Percentiles rank a stretch among this genome's conserved stretches.
Conservation (phyloP, 2,888 invertebrate genomes). For the Ectropis crepuscularia region DNA sequence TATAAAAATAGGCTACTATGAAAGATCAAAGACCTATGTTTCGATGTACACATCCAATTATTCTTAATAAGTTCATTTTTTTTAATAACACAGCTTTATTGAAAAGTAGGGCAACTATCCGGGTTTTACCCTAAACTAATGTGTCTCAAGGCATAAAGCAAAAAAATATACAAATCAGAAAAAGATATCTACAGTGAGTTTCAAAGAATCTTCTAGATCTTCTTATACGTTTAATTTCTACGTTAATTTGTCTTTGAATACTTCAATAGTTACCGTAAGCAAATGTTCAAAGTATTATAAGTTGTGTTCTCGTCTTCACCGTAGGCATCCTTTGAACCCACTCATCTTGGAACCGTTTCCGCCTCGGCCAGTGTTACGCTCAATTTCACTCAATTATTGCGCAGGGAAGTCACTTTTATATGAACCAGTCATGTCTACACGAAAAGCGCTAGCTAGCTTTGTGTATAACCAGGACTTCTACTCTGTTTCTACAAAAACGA, state of each 20-base stretch:
- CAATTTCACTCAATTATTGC: conserved; percentile 33
- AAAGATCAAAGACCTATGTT: no score
- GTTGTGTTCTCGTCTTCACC: neutral
- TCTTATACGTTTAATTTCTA: neutral
- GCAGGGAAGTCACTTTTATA: conserved; percentile 26
- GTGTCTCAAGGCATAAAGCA: no score
- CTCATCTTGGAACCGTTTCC: conserved; percentile 12
- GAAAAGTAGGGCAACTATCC: no score
- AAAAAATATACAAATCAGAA: no score
- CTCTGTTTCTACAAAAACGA: no score
- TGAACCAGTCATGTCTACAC: conserved; percentile 13
- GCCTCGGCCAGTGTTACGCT: conserved; percentile 19
- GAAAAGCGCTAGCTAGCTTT: conserved; percentile 4
- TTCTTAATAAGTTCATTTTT: no score
- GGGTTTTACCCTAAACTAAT: no score
- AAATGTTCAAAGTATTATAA: neutral
- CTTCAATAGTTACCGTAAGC: neutral
- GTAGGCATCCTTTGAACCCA: conserved; percentile 13
- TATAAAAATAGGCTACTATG: no score
- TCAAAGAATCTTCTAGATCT: no score
- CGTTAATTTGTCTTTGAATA: neutral
- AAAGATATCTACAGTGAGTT: no score
- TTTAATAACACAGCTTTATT: no score
- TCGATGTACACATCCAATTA: no score
- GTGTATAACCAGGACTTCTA: conserved; percentile 1